Percentiles rank a stretch among this genome's conserved stretches.
Conservation (phyloP, 2,113 vertebrate genomes). For the Corydoras sp. region DNA sequence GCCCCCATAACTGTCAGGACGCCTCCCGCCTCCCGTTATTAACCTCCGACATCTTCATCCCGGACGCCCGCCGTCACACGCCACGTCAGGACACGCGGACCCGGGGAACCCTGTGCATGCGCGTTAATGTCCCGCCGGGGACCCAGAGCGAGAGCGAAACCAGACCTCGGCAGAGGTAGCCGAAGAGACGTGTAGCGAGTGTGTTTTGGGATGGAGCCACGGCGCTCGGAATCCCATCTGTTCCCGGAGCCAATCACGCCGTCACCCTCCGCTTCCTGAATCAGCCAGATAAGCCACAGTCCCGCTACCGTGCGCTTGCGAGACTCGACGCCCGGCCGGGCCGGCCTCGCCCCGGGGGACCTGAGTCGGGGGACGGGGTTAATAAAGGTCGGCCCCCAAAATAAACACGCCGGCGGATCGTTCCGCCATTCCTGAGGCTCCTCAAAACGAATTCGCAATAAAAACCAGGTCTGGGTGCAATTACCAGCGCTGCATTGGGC, state of each 20-base stretch:
- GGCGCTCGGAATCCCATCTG: slow-evolving; percentile 63
- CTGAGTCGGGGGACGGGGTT: slow-evolving; percentile 82
- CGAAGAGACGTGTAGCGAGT: slow-evolving; percentile 41
- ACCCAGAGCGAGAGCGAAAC: slow-evolving; percentile 29
- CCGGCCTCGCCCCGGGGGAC: slow-evolving; percentile 74
- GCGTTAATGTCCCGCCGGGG: slow-evolving; percentile 24
- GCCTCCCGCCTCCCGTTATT: slow-evolving; percentile 46
- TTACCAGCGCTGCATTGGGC: slow-evolving; percentile 86
- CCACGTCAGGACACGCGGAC: slow-evolving; percentile 33
- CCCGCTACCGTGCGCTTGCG: slow-evolving; percentile 69
- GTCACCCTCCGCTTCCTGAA: slow-evolving; percentile 75
- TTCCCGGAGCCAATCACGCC: slow-evolving; percentile 73
- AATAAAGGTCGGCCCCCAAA: slow-evolving; percentile 96
- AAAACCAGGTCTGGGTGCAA: slow-evolving; percentile 90
- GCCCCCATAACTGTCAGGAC: slow-evolving; percentile 26
- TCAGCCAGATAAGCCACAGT: slow-evolving; percentile 69
- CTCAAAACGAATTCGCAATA: slow-evolving; percentile 96
- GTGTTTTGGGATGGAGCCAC: slow-evolving; percentile 34
- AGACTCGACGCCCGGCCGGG: slow-evolving; percentile 77
- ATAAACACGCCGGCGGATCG: slow-evolving; percentile 95
- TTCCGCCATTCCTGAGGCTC: slow-evolving; percentile 86
- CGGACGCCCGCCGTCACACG: slow-evolving; percentile 20
- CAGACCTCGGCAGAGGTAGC: slow-evolving; percentile 24
- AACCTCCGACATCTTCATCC: slow-evolving; percentile 50
- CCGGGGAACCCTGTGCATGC: slow-evolving; percentile 39